Evolutionary conservation across 1,140 invertebrate genomes (phyloP), one percentile per base, ranked within the genome.

Genomic region (Caenorhabditis brenneri): DNA sequence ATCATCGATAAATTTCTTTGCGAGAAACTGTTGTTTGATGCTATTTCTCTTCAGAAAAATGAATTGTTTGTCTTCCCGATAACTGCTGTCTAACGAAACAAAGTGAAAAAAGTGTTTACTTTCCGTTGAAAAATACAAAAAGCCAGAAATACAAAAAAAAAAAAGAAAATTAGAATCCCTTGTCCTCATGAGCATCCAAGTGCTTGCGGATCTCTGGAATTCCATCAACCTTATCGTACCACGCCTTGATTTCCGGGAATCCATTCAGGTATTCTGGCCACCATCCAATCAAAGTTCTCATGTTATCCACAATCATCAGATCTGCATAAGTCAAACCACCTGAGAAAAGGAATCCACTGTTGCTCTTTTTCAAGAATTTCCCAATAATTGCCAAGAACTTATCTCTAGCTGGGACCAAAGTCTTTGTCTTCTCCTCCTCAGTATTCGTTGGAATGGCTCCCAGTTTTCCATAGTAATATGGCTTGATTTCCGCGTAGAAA

Each of bases 371-470:
- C 10, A 83, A 58, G 31, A 49, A 83, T n/a, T 48, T 78, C 4
- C 24, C 60, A 39, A 83, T n/a, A 39, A 65, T 65, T 10, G n/a
- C 46, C 27, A 83, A 78, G 48, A 58, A 83, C 65, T 78, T 83
- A 24, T 83, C 65, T 39, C 81, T 74, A n/a, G 81, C 81, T 19
- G 81, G 81, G 42, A 83, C 42, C 60, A 83, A 24, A 2, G 39
- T 49, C 39, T 83, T 60, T 22, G 33, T 83, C 49, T 83, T 83
- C 6, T 36, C 60, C 16, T 9, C 27, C 33, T 83, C 81, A 29
- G 60, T 39, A 27, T 78, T 27, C 7, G 9, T 53, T 15, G 15
- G 65, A 9, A 48, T n/a, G 15, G 39, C 29, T 31, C 46, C 69
- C n/a, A 83, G 5, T n/a, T 58, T 42, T 10, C 33, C 27, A 24